Evolutionary conservation across 2,888 invertebrate genomes (phyloP).

Genomic region (Lydus trimaculatus): DNA sequence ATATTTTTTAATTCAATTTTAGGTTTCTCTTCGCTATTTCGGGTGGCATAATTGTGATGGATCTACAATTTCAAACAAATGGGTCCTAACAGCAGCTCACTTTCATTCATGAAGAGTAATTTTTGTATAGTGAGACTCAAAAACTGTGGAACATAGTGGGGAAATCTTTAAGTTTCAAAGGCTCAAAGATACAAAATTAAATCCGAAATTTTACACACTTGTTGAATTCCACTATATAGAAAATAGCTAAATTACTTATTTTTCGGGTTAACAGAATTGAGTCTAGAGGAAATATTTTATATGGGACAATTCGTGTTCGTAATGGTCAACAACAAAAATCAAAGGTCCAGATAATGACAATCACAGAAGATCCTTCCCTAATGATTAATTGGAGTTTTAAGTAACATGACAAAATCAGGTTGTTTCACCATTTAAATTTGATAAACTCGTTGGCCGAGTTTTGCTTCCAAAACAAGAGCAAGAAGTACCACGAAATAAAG

Average conservation of each 20-base stretch:
- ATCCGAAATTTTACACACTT: too few relatives aligned
- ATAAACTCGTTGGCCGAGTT: neutral
- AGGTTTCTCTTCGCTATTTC: constrained; percentile 35
- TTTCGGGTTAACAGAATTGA: neutral
- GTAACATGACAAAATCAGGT: neutral
- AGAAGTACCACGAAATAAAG: neutral
- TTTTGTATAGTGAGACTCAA: too few relatives aligned
- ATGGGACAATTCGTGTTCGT: neutral
- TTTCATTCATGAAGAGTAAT: constrained; percentile 27
- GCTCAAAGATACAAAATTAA: too few relatives aligned
- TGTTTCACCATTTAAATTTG: neutral
- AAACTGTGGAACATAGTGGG: too few relatives aligned
- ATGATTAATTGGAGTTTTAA: neutral
- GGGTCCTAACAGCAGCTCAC: constrained; percentile 41
- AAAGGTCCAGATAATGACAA: constrained; percentile 6
- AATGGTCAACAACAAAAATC: constrained; percentile 7
- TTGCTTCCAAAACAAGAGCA: neutral
- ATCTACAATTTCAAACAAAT: constrained; percentile 34
- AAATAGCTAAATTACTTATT: too few relatives aligned
- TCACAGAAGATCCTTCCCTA: neutral
- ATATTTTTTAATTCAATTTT: constrained; percentile 27
- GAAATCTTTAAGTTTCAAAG: constrained; percentile 8
- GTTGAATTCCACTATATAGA: too few relatives aligned
- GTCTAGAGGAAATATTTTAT: neutral
- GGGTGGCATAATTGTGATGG: constrained; percentile 38